Percentiles rank a stretch among this genome's conserved stretches.
Conservation (phyloP, 2,797 vertebrate genomes). For the Sebastes cheni region DNA sequence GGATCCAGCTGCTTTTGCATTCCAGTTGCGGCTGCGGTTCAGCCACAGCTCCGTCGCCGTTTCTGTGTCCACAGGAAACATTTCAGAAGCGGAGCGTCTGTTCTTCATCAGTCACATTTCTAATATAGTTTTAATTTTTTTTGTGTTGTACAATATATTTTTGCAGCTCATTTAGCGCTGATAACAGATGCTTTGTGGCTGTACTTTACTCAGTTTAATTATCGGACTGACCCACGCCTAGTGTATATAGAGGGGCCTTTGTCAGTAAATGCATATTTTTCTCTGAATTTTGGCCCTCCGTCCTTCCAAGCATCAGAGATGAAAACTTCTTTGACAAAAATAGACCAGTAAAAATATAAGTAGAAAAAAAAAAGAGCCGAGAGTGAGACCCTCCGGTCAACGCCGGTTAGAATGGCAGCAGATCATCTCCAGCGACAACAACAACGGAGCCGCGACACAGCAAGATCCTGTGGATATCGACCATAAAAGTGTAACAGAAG, state of each 20-base stretch:
- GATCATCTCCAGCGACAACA: background rate
- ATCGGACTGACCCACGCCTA: background rate
- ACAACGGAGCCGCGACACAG: background rate
- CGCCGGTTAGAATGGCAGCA: background rate
- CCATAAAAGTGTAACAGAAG: background rate
- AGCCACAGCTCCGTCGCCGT: background rate
- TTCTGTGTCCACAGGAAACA: background rate
- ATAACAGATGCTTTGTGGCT: background rate
- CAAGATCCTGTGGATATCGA: background rate
- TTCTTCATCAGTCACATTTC: background rate
- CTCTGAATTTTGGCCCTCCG: background rate
- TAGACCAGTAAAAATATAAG: background rate
- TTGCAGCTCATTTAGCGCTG: too few species aligned
- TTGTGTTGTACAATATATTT: too few species aligned
- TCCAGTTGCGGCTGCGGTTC: background rate
- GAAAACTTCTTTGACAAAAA: background rate
- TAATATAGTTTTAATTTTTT: background rate
- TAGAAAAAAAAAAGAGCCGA: background rate
- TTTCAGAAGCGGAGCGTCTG: background rate
- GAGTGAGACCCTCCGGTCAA: background rate
- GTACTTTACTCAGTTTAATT: background rate
- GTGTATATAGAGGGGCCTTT: background rate
- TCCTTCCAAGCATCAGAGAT: background rate
- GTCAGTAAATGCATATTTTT: background rate
- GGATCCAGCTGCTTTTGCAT: slow-evolving; percentile 8